Conservation (phyloP, 2,888 invertebrate species). For the Ametastegia equiseti region DNA sequence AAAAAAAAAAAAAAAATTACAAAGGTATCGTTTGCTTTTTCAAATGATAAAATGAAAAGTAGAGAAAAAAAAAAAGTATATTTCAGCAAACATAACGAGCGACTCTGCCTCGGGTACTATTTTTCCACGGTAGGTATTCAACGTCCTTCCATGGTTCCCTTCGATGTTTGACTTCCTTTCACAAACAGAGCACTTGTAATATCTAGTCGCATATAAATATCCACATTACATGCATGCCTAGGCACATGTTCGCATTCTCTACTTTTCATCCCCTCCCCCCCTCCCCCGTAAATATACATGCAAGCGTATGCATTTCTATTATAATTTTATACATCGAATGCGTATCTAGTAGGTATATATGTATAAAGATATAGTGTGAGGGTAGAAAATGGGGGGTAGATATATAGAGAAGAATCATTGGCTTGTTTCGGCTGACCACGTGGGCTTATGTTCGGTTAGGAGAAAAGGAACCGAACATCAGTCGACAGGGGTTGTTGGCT, state of each 20-base stretch:
- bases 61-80: too few species aligned
- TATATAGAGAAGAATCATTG: not conserved
- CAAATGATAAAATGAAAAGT: too few species aligned
- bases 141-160: not conserved
- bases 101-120: too few species aligned
- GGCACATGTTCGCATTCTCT: not conserved
- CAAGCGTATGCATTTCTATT: conserved; percentile 4
- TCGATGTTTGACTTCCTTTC: not conserved
- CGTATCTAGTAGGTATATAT: not conserved
- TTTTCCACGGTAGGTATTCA: not conserved
- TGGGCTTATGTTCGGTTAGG: not conserved
- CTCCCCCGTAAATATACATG: not conserved
- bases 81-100: too few species aligned
- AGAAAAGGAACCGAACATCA: not conserved
- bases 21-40: too few species aligned
- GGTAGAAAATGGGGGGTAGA: not conserved
- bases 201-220: not conserved
- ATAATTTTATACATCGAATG: conserved; percentile 34
- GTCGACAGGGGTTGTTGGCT: conserved; percentile 13
- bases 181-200: not conserved
- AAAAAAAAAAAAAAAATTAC: too few species aligned
- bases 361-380: not conserved
- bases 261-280: not conserved
- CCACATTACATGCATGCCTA: not conserved
- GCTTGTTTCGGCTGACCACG: conserved; percentile 30